Base-by-base conservation (phyloP, 2,113 vertebrate genomes). In the Pungitius pungitius region DNA sequence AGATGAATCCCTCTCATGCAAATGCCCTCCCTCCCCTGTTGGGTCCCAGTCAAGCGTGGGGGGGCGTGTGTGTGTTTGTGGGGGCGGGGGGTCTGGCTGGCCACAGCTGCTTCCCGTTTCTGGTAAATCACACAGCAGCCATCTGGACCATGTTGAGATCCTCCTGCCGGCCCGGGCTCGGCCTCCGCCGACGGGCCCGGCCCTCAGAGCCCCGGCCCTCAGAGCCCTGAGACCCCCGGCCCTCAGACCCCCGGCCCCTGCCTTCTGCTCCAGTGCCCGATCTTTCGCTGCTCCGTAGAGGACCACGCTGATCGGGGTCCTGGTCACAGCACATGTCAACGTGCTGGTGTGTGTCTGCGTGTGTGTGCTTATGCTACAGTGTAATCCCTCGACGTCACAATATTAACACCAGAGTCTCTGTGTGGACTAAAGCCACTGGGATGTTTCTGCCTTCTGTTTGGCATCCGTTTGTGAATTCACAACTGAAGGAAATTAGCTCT, bases 1-100 rank as follows among this genome's bases (percentile, higher is more conserved):
- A 95, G 94, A 96, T 96, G 95, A 95, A 52, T 96, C 94, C 95
- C 91, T 94, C 87, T 93, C 94, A 97, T 99, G 97, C 97, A 98
- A 99, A 97, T 96, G 78, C 89, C 90, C 91, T 92, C 91, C 93
- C 92, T 92, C 92, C 90, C 89, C 24, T 82, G 91, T 90, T 90
- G 92, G 94, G 94, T 96, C 95, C 95, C 91, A 93, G 92, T 94
- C 94, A 95, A 93, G 95, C 94, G 81, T 93, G 90, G 89, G 89
- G 90, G 93, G 39, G 39, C 10, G 10, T 1, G 37, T 8, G 37
- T n/a, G 37, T 8, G 37, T 18, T 2, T 12, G 90, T 86, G 90
- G 93, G 90, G 89, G 88, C 89, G 93, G 90, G 90, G 89, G 90
- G 93, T 86, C 91, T 83, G 76, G 14, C 93, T 88, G 92, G 92